phyloP scores from a whole-genome alignment of 2,888 invertebrate genomes.

The Adela reaumurella region DNA sequence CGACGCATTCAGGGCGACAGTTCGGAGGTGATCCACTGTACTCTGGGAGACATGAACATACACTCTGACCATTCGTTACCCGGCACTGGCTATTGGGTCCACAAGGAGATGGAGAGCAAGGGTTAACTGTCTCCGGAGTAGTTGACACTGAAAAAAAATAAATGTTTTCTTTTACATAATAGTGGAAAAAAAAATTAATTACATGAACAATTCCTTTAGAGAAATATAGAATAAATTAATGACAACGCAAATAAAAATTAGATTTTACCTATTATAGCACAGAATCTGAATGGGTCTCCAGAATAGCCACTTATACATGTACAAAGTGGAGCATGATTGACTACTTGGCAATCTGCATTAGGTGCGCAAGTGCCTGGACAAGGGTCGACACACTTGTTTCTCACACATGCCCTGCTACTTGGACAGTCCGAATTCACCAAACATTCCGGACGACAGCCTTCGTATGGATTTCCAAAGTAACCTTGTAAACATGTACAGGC shows the following conservation, averaged over 20 bases:
- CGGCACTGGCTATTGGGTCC: constrained; percentile 62
- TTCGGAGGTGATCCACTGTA: constrained; percentile 66
- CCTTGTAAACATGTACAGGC: constrained; percentile 68
- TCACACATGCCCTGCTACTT: constrained; percentile 65
- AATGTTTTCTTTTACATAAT: constrained; percentile 3
- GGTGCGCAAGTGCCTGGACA: constrained; percentile 75
- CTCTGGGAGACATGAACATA: constrained; percentile 67
- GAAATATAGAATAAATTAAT: not conserved
- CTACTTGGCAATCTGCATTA: constrained; percentile 71
- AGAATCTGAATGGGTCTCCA: constrained; percentile 70
- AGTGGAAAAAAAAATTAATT: constrained; percentile 2
- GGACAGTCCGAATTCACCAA: constrained; percentile 69
- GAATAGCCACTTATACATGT: constrained; percentile 63
- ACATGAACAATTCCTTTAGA: not conserved
- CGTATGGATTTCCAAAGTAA: constrained; percentile 77
- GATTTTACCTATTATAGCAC: constrained; percentile 34
- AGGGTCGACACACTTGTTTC: constrained; percentile 72
- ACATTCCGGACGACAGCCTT: constrained; percentile 73
- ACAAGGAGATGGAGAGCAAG: constrained; percentile 61
- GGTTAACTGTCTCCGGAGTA: constrained; percentile 34
- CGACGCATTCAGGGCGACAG: constrained; percentile 71
- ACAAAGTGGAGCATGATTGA: constrained; percentile 67
- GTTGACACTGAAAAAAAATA: constrained; percentile 25
- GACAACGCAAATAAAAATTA: too few species aligned
- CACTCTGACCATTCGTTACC: constrained; percentile 56